These are phyloP conservation scores for Leptopilina drosophilae DNA, from an alignment of 2,888 invertebrate genomes.

Conservation along the genomic window DNA sequence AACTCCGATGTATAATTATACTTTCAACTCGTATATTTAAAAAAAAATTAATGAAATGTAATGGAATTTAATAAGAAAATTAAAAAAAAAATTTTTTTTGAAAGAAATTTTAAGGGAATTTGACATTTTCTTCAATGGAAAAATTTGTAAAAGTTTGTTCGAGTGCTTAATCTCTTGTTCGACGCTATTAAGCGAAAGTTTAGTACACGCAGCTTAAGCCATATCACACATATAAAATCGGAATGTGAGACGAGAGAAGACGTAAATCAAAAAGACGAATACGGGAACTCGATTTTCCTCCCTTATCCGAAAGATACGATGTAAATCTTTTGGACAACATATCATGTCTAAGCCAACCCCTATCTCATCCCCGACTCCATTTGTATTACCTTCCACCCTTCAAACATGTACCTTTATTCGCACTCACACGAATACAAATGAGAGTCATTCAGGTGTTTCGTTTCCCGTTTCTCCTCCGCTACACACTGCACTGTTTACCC, in stretches of 20 bases:
- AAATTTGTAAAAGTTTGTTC: not conserved
- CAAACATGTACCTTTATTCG: slow-evolving; percentile 50
- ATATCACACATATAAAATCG: slow-evolving; percentile 19
- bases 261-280: slow-evolving; percentile 57
- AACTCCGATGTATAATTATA: no score
- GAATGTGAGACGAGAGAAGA: slow-evolving; percentile 55
- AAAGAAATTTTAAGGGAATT: no score
- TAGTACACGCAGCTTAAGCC: slow-evolving; percentile 4
- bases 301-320: slow-evolving; percentile 66
- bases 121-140: no score
- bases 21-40: no score
- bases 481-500: no score
- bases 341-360: slow-evolving; percentile 64
- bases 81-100: no score
- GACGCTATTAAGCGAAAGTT: slow-evolving; percentile 8
- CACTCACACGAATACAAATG: slow-evolving; percentile 62
- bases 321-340: slow-evolving; percentile 74
- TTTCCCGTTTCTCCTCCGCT: not conserved
- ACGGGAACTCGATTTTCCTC: slow-evolving; percentile 64
- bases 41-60: no score
- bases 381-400: slow-evolving; percentile 63
- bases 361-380: slow-evolving; percentile 56
- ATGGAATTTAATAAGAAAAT: no score
- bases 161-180: not conserved
- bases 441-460: slow-evolving; percentile 40